phyloP scores from a whole-genome alignment of 1,140 invertebrate genomes.

The Phocides pigmalion region DNA sequence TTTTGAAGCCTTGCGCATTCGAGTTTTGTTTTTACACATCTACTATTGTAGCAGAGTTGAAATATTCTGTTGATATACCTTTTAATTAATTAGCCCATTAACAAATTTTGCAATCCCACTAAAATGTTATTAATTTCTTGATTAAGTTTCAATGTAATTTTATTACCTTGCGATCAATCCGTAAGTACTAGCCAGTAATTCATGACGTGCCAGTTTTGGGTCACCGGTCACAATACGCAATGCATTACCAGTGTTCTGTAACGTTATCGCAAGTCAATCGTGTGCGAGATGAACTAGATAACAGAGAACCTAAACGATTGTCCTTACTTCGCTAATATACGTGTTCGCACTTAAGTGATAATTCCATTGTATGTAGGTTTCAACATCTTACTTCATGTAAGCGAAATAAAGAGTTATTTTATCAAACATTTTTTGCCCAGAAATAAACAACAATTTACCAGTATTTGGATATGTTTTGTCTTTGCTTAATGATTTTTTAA shows the following conservation, averaged over 20 bases:
- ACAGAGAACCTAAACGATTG: constrained; percentile 2
- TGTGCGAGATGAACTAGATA: constrained; percentile 2
- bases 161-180: neutral
- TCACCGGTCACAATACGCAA: neutral
- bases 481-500: no score
- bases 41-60: constrained; percentile 3
- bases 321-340: neutral
- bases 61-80: neutral
- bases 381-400: neutral
- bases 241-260: neutral
- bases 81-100: neutral
- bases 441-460: no score
- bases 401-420: neutral
- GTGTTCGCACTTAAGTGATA: neutral
- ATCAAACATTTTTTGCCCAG: no score
- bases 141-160: neutral
- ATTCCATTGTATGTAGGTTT: neutral
- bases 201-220: neutral
- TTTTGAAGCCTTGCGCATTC: no score
- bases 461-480: no score
- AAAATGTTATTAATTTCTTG: neutral
- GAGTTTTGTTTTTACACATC: constrained; percentile 5
- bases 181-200: neutral
- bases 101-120: neutral
- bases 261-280: neutral